Base-by-base conservation (phyloP, 2,797 vertebrate species). In the Clarias pachynema region DNA sequence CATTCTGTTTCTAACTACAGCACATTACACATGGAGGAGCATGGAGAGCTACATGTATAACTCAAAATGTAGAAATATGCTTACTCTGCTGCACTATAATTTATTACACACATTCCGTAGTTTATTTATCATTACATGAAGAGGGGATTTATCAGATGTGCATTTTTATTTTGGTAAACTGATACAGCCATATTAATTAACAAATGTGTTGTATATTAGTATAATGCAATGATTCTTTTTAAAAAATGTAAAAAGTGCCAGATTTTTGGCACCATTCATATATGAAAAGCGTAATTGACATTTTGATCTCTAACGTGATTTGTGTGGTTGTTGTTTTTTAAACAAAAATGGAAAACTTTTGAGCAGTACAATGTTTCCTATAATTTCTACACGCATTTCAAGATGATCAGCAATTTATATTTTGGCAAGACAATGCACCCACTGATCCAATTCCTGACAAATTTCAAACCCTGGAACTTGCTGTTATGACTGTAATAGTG, bases 1-100 rank as follows among this genome's bases (percentile, higher is more conserved):
- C 53, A 37, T 70, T 31, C 60, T 80, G 62, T 62, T 18, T 65
- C 40, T 37, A 78, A 78, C 10, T 80, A 53, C 62, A 66, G n/a
- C 7, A 49, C 9, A 8, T 63, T 63, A 31, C 62, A 49, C 31
- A 34, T 60, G 1, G 4, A n/a, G 60, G 26, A n/a, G 31, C 31
- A 60, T 40, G 37, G 37, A 40, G 37, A 40, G 37, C 37, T 40
- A 40, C 37, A 40, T 40, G 37, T 80, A 53, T 66, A 16, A 80
- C 37, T 62, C 5, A 29, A 79, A 49, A 1, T 29, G n/a, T 12
- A 29, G 62, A 80, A 37, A 44, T 63, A 65, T n/a, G 4, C 29
- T 29, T 20, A 20, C 26, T 15, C 26, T 80, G 60, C 5, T 49
- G 24, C 78, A 9, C 22, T 44, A 26, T 49, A 63, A 49, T 44